A percentile compares a stretch with the other conserved stretches of the same genome.
These are phyloP conservation scores for Zonitis immaculata DNA, from an alignment of 2,888 invertebrate species.

Conservation along the genomic window DNA sequence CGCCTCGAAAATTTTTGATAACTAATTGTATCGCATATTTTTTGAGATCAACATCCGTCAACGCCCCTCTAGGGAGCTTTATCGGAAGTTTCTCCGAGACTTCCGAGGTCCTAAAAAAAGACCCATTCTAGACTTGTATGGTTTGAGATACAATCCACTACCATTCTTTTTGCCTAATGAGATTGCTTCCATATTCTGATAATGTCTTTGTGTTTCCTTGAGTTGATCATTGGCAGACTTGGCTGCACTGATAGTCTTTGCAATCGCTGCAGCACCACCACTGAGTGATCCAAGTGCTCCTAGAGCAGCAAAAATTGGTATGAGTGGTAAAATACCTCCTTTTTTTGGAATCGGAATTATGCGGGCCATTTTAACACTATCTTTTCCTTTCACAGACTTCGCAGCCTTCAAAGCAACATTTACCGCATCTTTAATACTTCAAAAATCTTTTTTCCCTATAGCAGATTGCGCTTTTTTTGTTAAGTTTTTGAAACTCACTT, in stretches of 20 bases:
- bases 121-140: conserved; percentile 26
- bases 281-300: conserved; percentile 38
- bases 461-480: conserved; percentile 1
- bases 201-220: conserved; percentile 37
- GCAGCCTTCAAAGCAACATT: conserved; percentile 20
- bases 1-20: conserved; percentile 36
- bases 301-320: conserved; percentile 40
- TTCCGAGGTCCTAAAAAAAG: conserved; percentile 14
- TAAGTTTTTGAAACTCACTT: not conserved
- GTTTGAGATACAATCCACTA: conserved; percentile 33
- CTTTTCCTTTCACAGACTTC: conserved; percentile 10
- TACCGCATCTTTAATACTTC: conserved; percentile 15
- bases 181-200: conserved; percentile 41
- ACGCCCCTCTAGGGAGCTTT: conserved; percentile 29
- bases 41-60: conserved; percentile 34
- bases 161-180: conserved; percentile 28
- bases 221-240: conserved; percentile 36
- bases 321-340: conserved; percentile 36
- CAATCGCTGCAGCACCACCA: conserved; percentile 40
- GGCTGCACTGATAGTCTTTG: conserved; percentile 38
- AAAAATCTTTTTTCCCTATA: conserved; percentile 9
- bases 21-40: conserved; percentile 25
- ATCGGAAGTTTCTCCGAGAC: conserved; percentile 23
- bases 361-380: conserved; percentile 13
- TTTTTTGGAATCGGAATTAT: conserved; percentile 37